phyloP scores from a whole-genome alignment of 1,140 invertebrate species.

The Drosophila seguyi region DNA sequence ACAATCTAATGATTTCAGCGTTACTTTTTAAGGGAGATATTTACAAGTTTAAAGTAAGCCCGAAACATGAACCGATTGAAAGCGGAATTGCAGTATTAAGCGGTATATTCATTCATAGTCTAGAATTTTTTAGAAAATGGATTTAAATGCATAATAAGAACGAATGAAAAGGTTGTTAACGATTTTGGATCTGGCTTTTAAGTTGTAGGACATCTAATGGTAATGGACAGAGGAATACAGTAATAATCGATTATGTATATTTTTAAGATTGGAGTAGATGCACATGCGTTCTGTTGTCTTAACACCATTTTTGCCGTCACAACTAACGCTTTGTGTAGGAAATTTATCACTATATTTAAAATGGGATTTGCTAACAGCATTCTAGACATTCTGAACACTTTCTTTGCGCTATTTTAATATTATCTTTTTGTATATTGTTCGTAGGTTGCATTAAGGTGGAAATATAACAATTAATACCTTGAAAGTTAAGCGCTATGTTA shows the following conservation, averaged over 20 bases:
- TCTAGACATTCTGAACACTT: not conserved
- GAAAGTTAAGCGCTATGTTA: constrained; percentile 99
- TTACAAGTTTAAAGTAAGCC: not conserved
- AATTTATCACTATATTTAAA: not conserved
- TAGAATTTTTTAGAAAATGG: not conserved
- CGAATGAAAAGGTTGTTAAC: not conserved
- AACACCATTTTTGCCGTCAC: not conserved
- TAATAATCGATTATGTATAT: not conserved
- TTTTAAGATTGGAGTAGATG: not conserved
- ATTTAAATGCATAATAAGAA: not conserved
- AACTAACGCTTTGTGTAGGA: constrained; percentile 2
- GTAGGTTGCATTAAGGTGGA: constrained; percentile 10
- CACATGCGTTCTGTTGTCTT: constrained; percentile 4
- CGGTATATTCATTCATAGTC: not conserved
- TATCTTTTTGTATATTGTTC: constrained; percentile 3
- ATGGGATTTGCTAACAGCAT: constrained; percentile 2
- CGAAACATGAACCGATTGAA: too few species aligned
- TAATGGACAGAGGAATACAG: not conserved
- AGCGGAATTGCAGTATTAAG: not conserved
- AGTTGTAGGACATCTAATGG: not conserved
- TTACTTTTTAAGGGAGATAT: too few species aligned
- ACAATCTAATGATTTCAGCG: not conserved
- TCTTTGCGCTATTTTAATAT: not conserved
- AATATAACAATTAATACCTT: constrained; percentile 90
- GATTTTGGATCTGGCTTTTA: not conserved